A percentile compares a stretch with the other conserved stretches of the same genome.
These are phyloP conservation scores for Petrophora chlorosata DNA, from an alignment of 2,888 invertebrate species.

Conservation along the genomic window DNA sequence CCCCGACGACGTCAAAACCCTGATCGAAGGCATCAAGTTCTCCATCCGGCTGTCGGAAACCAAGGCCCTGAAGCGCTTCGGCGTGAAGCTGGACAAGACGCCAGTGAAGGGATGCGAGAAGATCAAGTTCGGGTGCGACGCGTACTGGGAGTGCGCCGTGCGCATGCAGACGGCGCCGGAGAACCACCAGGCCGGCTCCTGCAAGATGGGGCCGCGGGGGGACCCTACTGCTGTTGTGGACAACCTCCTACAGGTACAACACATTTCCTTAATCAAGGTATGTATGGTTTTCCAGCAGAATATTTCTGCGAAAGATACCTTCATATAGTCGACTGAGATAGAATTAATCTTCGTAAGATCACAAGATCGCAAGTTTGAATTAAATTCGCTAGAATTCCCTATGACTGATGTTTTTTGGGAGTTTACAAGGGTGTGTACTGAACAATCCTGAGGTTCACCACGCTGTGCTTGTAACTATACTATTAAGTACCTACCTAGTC, in stretches of 20 bases:
- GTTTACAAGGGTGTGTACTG: too few species aligned
- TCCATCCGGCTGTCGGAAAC: constrained; percentile 89
- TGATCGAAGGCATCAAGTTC: constrained; percentile 93
- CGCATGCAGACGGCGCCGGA: constrained; percentile 90
- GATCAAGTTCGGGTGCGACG: constrained; percentile 88
- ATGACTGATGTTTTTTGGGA: too few species aligned
- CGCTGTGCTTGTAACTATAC: too few species aligned
- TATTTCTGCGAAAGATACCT: too few species aligned
- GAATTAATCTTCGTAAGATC: too few species aligned
- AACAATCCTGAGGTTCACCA: too few species aligned
- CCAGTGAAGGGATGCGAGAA: constrained; percentile 89
- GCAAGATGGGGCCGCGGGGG: constrained; percentile 90
- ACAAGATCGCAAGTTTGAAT: too few species aligned
- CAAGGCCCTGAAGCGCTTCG: constrained; percentile 84
- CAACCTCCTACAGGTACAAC: constrained; percentile 85
- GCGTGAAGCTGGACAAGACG: constrained; percentile 89
- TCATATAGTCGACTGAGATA: too few species aligned
- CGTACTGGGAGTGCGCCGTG: constrained; percentile 92
- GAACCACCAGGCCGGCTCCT: constrained; percentile 92
- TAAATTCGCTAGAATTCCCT: too few species aligned
- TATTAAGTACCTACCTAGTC: too few species aligned
- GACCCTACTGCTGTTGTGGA: constrained; percentile 90
- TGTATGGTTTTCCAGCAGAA: too few species aligned
- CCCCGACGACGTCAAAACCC: constrained; percentile 90
- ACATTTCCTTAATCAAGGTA: too few species aligned